Conservation (phyloP, 2,113 vertebrate genomes). For the Myiagra hebetior region DNA sequence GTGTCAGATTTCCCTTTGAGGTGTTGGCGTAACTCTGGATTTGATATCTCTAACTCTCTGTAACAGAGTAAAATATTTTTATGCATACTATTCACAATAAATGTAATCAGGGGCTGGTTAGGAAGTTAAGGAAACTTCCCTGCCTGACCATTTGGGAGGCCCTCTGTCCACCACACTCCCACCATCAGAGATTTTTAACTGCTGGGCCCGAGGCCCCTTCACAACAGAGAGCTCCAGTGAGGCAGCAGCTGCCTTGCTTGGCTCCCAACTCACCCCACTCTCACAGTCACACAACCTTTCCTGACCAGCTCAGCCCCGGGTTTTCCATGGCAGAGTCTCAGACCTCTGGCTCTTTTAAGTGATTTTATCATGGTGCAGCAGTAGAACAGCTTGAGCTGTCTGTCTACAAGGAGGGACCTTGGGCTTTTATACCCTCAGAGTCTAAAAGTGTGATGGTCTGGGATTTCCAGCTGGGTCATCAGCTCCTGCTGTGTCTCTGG, state of each 20-base stretch:
- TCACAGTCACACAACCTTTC: neutral
- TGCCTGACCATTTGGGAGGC: neutral
- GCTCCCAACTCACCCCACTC: neutral
- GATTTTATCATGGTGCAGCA: neutral
- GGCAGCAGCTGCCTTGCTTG: too few relatives aligned
- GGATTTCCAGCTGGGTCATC: neutral
- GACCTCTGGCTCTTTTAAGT: too few relatives aligned
- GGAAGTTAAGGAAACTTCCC: neutral
- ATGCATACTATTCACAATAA: neutral
- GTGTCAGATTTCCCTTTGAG: neutral
- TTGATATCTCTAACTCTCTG: neutral
- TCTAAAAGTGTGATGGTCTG: rapidly evolving
- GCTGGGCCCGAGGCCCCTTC: rapidly evolving
- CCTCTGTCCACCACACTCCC: neutral
- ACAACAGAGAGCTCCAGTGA: neutral
- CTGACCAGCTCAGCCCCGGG: neutral
- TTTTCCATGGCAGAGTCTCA: neutral
- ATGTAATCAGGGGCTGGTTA: neutral
- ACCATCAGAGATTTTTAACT: neutral
- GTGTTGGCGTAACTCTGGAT: neutral
- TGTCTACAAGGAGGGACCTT: neutral
- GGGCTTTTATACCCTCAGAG: neutral
- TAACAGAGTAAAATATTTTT: neutral
- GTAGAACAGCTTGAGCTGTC: neutral
- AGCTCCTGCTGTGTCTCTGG: neutral